Evolutionary conservation across 1,140 invertebrate species (phyloP).

Genomic region (Manduca sexta): DNA sequence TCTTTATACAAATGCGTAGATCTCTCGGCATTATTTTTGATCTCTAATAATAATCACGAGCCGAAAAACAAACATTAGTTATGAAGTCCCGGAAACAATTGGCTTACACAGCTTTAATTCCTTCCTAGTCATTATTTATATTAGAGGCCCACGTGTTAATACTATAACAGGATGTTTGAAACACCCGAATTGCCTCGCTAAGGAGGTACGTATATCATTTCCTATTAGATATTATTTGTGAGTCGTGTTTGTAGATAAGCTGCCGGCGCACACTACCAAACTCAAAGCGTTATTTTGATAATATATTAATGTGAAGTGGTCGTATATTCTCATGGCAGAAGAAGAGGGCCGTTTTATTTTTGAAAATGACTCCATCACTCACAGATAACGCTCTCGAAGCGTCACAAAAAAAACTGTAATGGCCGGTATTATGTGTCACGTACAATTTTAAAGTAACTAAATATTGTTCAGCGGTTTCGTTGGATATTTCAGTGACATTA

Average conservation of each 20-base stretch:
- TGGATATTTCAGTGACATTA: slow-evolving; percentile 46
- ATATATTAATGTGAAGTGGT: slow-evolving; percentile 64
- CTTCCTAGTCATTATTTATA: slow-evolving; percentile 53
- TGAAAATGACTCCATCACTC: slow-evolving; percentile 68
- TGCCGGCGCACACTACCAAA: slow-evolving; percentile 18
- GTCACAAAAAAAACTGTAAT: slow-evolving; percentile 54
- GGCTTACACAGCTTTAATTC: slow-evolving; percentile 42
- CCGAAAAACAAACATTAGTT: background rate
- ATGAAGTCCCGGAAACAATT: slow-evolving; percentile 37
- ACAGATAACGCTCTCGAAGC: slow-evolving; percentile 56
- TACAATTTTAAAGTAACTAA: slow-evolving; percentile 55
- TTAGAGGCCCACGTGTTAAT: slow-evolving; percentile 52
- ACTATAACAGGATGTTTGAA: slow-evolving; percentile 62
- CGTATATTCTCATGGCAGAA: slow-evolving; percentile 50
- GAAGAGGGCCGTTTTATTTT: slow-evolving; percentile 66
- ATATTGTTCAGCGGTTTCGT: slow-evolving; percentile 46
- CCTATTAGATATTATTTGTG: slow-evolving; percentile 58
- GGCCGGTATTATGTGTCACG: slow-evolving; percentile 49
- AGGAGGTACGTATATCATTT: slow-evolving; percentile 51
- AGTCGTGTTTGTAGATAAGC: slow-evolving; percentile 48
- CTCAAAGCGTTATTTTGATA: slow-evolving; percentile 61
- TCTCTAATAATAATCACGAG: background rate
- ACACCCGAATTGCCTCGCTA: slow-evolving; percentile 45
- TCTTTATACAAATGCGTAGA: background rate
- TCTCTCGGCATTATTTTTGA: background rate